Evolutionary conservation across 2,888 invertebrate genomes (phyloP).

Genomic region (Parascotia fuliginaria): DNA sequence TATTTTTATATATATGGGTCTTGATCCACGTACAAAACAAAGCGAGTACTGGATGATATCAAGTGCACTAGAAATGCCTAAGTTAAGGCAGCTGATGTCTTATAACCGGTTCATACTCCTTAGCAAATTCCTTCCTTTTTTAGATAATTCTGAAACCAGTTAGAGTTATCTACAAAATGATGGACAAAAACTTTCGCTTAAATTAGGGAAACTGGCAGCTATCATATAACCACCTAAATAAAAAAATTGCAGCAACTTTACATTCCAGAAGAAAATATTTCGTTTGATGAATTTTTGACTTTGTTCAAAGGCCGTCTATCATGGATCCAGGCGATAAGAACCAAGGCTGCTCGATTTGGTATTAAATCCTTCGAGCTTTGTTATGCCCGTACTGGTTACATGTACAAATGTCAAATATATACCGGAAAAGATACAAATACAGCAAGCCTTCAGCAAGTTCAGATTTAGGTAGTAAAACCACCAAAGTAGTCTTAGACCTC

Average conservation of each 20-base stretch:
- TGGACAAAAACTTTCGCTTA: not conserved
- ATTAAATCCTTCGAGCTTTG: constrained; percentile 36
- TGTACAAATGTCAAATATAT: constrained; percentile 24
- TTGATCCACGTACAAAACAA: not conserved
- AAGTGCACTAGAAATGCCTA: not conserved
- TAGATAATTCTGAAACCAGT: not conserved
- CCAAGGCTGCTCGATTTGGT: constrained; percentile 29
- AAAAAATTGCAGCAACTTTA: not conserved
- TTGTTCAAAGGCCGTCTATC: constrained; percentile 26
- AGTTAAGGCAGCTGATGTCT: not conserved
- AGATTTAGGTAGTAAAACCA: too few species aligned
- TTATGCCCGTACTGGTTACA: constrained; percentile 31
- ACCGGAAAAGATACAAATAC: not conserved
- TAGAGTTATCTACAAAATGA: not conserved
- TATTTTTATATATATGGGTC: not conserved
- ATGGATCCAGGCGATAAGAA: constrained; percentile 26
- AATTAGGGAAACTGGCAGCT: not conserved
- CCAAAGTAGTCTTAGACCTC: too few species aligned
- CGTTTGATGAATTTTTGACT: not conserved
- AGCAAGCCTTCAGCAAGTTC: too few species aligned
- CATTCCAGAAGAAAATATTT: not conserved
- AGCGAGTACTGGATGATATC: not conserved
- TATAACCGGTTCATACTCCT: not conserved
- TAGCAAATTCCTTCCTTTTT: not conserved
- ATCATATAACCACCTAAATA: not conserved